Evolutionary conservation across 2,888 invertebrate genomes (phyloP).

Genomic region (Xestia xanthographa): DNA sequence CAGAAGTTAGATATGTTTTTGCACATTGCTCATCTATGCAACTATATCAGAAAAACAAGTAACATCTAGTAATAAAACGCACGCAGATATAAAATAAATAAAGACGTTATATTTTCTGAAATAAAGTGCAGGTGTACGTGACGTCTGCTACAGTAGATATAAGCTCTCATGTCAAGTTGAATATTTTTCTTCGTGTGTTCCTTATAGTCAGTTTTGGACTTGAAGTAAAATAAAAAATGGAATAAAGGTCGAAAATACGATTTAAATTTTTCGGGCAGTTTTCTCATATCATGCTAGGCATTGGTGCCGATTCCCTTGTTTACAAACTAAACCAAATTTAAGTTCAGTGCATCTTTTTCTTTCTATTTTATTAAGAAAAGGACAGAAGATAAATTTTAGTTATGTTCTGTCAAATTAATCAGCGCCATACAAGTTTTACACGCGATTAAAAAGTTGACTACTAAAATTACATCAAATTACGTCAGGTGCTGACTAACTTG

Average conservation of each 20-base stretch:
- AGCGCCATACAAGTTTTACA: too few relatives aligned
- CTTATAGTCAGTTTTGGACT: background rate
- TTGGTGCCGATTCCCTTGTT: too few relatives aligned
- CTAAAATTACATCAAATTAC: too few relatives aligned
- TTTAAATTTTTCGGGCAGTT: background rate
- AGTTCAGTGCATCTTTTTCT: too few relatives aligned
- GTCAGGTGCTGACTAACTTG: too few relatives aligned
- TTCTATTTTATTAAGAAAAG: too few relatives aligned
- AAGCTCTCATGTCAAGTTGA: background rate
- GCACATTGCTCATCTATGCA: background rate
- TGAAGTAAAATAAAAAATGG: background rate
- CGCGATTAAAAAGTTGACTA: too few relatives aligned
- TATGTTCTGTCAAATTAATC: too few relatives aligned
- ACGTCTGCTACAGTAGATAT: background rate
- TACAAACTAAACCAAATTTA: too few relatives aligned
- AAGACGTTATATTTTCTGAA: constrained; percentile 8
- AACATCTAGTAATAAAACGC: constrained; percentile 10
- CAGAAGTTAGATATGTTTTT: background rate
- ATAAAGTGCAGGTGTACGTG: constrained; percentile 10
- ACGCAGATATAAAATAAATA: constrained; percentile 23
- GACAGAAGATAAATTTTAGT: too few relatives aligned
- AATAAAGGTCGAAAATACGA: background rate
- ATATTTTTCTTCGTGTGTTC: background rate
- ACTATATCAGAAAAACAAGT: background rate
- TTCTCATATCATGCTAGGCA: background rate